Conservation (phyloP, 2,797 vertebrate genomes). For the Gymnodraco acuticeps region DNA sequence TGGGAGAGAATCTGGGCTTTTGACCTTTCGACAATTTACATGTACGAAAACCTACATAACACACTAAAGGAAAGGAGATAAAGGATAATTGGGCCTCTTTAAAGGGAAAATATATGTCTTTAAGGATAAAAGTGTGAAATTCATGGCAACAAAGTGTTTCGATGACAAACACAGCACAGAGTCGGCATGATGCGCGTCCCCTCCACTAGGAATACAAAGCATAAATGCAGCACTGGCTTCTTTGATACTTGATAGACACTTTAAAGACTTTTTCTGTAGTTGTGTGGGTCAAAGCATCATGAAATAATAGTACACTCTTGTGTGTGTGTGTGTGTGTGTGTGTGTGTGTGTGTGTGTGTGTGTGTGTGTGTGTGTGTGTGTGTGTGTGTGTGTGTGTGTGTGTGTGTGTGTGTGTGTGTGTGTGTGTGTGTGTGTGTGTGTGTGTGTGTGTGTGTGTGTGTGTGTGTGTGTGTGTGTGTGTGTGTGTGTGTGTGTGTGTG, state of each 20-base stretch:
- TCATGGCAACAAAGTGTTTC: slow-evolving; percentile 63
- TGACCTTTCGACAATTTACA: no score
- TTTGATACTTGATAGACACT: slow-evolving; percentile 65
- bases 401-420: slow-evolving; percentile 2
- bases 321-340: slow-evolving; percentile 14
- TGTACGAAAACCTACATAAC: no score
- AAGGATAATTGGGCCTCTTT: no score
- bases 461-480: slow-evolving; percentile 7
- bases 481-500: no score
- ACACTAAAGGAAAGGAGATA: no score
- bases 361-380: slow-evolving; percentile 16
- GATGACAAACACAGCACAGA: slow-evolving; percentile 50
- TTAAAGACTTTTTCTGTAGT: slow-evolving; percentile 57
- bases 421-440: slow-evolving; percentile 20
- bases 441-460: slow-evolving; percentile 4
- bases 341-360: slow-evolving; percentile 1
- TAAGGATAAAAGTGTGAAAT: slow-evolving; percentile 55
- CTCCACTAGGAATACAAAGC: slow-evolving; percentile 67
- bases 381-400: slow-evolving; percentile 6
- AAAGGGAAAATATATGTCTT: no score
- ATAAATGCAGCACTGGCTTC: slow-evolving; percentile 45
- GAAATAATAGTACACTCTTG: slow-evolving; percentile 47
- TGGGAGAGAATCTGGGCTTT: no score
- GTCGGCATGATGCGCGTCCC: slow-evolving; percentile 50
- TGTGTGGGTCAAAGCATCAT: slow-evolving; percentile 43